These are phyloP conservation scores for Nicator chloris DNA, from an alignment of 2,113 vertebrate genomes.

Conservation along the genomic window DNA sequence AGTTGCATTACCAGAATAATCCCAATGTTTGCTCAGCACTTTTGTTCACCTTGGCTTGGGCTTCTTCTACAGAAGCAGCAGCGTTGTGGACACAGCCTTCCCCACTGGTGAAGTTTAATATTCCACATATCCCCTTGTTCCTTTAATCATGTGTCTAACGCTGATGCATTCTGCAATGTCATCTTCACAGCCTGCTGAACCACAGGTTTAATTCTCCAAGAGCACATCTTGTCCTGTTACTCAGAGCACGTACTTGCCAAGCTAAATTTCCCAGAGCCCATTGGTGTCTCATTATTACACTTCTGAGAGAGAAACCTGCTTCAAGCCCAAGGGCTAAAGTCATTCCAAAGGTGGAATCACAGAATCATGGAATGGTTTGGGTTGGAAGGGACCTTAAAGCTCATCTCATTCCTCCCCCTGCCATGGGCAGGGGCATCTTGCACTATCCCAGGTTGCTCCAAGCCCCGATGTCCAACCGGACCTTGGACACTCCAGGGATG, in stretches of 20 bases:
- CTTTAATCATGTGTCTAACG: neutral
- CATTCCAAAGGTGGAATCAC: neutral
- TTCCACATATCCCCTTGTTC: neutral
- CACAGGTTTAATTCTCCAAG: neutral
- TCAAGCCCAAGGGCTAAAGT: neutral
- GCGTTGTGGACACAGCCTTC: neutral
- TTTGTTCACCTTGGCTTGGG: neutral
- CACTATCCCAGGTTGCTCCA: accelerated
- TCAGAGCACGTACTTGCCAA: neutral
- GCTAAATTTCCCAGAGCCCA: neutral
- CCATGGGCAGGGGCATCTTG: neutral
- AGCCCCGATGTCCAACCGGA: accelerated
- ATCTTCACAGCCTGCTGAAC: neutral
- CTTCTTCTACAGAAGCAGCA: accelerated
- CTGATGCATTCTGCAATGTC: neutral
- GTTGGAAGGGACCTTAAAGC: neutral
- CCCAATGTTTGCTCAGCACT: neutral
- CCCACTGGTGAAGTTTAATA: neutral
- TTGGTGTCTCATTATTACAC: neutral
- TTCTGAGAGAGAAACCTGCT: neutral
- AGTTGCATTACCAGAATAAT: neutral
- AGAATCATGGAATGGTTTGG: neutral
- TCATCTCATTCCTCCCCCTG: neutral
- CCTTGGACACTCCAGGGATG: neutral
- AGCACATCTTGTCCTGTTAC: neutral